These are phyloP conservation scores for Hydrophis major DNA, from an alignment of 2,797 vertebrate species.

Conservation along the genomic window DNA sequence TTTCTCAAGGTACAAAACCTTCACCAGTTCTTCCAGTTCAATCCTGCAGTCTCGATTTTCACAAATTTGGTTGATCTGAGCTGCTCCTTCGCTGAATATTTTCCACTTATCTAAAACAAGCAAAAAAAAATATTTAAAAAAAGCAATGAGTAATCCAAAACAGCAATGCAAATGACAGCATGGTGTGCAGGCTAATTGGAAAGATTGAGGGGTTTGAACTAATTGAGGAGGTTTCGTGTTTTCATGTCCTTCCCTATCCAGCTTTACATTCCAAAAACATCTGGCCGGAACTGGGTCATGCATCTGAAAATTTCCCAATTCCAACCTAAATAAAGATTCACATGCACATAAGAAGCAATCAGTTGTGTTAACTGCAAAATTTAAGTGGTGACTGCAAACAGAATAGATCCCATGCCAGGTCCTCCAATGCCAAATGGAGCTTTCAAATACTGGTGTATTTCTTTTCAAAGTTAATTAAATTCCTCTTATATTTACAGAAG, in stretches of 20 bases:
- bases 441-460: neutral
- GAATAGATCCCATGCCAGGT: neutral
- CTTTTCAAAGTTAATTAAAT: neutral
- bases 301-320: neutral
- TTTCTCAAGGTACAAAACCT: constrained; percentile 79
- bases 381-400: neutral
- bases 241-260: neutral
- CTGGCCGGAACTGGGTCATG: neutral
- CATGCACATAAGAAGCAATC: neutral
- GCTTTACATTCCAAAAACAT: neutral
- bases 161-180: constrained; percentile 42
- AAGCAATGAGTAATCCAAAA: neutral
- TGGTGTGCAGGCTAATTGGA: neutral
- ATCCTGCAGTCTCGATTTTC: constrained; percentile 76
- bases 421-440: neutral
- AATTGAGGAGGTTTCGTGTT: constrained; percentile 4
- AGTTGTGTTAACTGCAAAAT: neutral
- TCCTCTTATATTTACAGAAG: neutral
- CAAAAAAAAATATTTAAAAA: constrained; percentile 28
- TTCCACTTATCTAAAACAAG: constrained; percentile 79
- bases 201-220: constrained; percentile 29
- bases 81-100: constrained; percentile 81
- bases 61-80: constrained; percentile 80
- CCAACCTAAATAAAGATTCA: neutral
- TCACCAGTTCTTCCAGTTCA: constrained; percentile 80